Percentiles rank a stretch among this genome's conserved stretches.
These are phyloP conservation scores for Acromyrmex echinatior DNA, from an alignment of 1,140 invertebrate genomes.

Conservation along the genomic window DNA sequence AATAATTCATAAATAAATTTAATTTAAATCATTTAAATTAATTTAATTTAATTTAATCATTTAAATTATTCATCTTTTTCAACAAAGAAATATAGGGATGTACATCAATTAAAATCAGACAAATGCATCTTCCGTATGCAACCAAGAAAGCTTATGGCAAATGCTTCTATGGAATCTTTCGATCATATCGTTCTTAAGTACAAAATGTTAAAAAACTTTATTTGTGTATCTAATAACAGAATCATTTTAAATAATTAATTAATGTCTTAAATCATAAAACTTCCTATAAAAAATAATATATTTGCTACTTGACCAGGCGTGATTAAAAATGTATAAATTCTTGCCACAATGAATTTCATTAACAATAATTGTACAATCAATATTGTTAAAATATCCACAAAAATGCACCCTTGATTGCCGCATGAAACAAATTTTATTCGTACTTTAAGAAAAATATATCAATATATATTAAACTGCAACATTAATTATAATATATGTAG, in stretches of 20 bases:
- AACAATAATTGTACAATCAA: neutral
- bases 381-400: neutral
- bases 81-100: neutral
- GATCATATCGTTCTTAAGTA: neutral
- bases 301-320: neutral
- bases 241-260: constrained; percentile 16
- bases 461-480: neutral
- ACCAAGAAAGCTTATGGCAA: neutral
- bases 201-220: neutral
- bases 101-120: neutral
- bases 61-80: neutral
- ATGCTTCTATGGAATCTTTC: neutral
- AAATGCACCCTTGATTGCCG: neutral
- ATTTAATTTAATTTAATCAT: neutral
- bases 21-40: neutral
- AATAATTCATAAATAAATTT: neutral
- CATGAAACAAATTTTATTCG: neutral
- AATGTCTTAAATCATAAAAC: neutral
- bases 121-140: neutral
- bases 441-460: neutral
- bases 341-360: neutral
- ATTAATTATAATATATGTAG: neutral
- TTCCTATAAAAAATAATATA: neutral
- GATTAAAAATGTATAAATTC: neutral
- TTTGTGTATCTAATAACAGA: neutral